Base-by-base conservation (phyloP, 2,113 vertebrate species). In the Eulemur macaco region DNA sequence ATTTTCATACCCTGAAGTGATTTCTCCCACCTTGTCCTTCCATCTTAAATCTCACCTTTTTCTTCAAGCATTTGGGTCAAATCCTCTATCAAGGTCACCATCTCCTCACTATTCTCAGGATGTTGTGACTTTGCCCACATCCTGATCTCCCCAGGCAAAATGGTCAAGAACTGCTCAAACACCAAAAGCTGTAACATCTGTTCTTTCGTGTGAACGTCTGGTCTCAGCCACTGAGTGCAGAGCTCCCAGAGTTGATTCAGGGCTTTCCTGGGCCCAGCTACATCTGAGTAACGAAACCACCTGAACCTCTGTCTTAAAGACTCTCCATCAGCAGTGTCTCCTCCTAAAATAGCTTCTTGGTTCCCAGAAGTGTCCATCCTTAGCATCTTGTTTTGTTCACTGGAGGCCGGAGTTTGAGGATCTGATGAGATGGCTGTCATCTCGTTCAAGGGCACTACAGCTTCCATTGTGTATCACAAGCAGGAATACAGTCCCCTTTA, bases 171-270 rank as follows among this genome's bases (percentile, higher is more conserved):
- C 11, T 98, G 97, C 60, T 98, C 97, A 84, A 98, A 96, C 76
- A 98, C 97, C 83, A 98, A 29, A 2, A 96, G 96, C 89, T 96
- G 94, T 87, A 98, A 93, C 76, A 98, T 98, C 92, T 98, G 95
- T 69, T 98, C 96, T 78, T 98, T 98, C 0, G 98, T 97, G 85
- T 95, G 97, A 87, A 97, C 92, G 52, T 98, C 98, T 90, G 98
- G 98, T 78, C 96, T 97, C 60, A 98, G 84, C 97, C 97, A 98
- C 92, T 92, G 96, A 89, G 6, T 14, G 18, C 98, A 98, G 47
- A 97, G 97, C 29, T 97, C 95, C 97, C 97, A 96, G 25, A 98
- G 97, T 0, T 94, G 96, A 78, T 13, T 97, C 89, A 98, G 74
- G 76, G 93, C 52, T 92, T 97, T 97, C 69, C 95, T 96, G 76